Conservation (phyloP, 2,888 invertebrate genomes). For the Bedellia somnulentella region DNA sequence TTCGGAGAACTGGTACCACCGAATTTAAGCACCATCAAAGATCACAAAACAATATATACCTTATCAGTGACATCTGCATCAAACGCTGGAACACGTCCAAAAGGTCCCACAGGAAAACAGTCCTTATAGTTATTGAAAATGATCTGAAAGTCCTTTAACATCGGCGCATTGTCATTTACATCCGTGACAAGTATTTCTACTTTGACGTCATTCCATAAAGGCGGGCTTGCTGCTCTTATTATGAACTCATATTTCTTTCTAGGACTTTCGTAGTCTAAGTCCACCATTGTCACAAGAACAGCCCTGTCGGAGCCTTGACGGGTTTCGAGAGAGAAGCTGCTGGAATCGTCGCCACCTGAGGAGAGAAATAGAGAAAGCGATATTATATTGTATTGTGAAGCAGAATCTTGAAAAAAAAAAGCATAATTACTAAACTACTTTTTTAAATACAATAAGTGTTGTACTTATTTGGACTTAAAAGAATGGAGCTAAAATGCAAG, state of each 20-base stretch:
- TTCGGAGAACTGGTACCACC: too few relatives aligned
- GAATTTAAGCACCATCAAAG: too few relatives aligned
- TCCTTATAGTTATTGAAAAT: constrained; percentile 95
- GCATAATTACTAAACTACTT: too few relatives aligned
- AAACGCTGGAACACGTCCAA: constrained; percentile 89
- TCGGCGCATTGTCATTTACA: constrained; percentile 93
- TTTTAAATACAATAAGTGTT: too few relatives aligned
- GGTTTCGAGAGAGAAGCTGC: constrained; percentile 79
- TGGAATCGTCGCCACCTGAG: constrained; percentile 81
- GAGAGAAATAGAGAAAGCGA: neutral
- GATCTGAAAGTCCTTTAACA: constrained; percentile 87
- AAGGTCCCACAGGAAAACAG: constrained; percentile 89
- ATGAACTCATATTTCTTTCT: constrained; percentile 87
- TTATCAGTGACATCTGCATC: constrained; percentile 94
- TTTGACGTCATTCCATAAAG: constrained; percentile 83
- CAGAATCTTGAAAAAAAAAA: neutral
- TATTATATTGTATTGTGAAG: too few relatives aligned
- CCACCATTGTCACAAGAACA: constrained; percentile 84
- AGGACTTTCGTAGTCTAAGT: constrained; percentile 94
- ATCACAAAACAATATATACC: too few relatives aligned
- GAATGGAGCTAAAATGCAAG: too few relatives aligned
- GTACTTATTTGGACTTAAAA: too few relatives aligned
- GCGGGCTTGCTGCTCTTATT: constrained; percentile 88
- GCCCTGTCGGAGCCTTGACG: constrained; percentile 83
- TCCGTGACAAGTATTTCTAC: constrained; percentile 89